Conservation (phyloP, 2,113 vertebrate species). For the Toxotes jaculatrix region DNA sequence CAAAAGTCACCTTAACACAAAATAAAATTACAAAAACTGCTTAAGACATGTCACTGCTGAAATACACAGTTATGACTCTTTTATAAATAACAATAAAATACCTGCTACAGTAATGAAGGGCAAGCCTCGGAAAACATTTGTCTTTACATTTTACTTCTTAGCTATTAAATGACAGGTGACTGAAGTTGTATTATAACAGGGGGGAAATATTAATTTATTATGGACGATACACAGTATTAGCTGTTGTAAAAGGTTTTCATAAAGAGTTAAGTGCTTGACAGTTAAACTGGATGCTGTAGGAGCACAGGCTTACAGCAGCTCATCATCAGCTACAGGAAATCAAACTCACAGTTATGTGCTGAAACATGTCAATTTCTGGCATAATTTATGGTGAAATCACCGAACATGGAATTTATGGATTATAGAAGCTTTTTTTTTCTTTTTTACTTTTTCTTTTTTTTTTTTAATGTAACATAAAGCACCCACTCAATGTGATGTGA, state of each 20-base stretch:
- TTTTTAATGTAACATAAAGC: constrained; percentile 14
- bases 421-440: not conserved
- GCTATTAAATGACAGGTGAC: constrained; percentile 28
- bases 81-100: constrained; percentile 83
- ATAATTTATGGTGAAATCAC: constrained; percentile 3
- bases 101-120: constrained; percentile 72
- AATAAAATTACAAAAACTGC: constrained; percentile 73
- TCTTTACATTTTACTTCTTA: constrained; percentile 45
- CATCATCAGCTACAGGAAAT: constrained; percentile 44
- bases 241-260: constrained; percentile 30
- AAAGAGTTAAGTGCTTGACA: constrained; percentile 18
- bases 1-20: constrained; percentile 76
- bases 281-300: constrained; percentile 35
- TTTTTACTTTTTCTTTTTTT: not conserved
- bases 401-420: constrained; percentile 21
- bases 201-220: constrained; percentile 5
- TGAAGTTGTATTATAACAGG: constrained; percentile 14
- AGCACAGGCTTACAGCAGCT: constrained; percentile 56
- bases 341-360: constrained; percentile 61
- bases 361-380: constrained; percentile 35
- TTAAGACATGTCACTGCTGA: constrained; percentile 66
- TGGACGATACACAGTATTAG: constrained; percentile 35
- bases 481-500: constrained; percentile 26
- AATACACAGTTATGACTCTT: constrained; percentile 71
- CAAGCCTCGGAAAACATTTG: constrained; percentile 17